Evolutionary conservation across 2,888 invertebrate species (phyloP), one percentile per base, ranked within the genome.

Genomic region (Andrena flavipes): DNA sequence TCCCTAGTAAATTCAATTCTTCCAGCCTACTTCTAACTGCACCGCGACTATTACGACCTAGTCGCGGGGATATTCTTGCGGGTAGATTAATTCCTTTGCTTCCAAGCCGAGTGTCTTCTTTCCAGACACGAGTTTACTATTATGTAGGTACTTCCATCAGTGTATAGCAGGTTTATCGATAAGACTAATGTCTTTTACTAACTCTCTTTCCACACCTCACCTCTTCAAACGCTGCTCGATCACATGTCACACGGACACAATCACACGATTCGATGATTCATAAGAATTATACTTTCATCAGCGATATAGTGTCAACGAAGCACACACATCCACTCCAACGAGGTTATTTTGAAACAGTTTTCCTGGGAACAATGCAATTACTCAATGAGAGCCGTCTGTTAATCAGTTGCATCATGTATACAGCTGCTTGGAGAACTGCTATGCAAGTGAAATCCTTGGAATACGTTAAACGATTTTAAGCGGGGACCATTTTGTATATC

Each of bases 341-440:
- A 56, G 20, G 63, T 49, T 64, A 64, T 69, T 73, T 73, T 54
- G 80, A 81, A 73, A 73, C 63, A 20, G 8, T 69, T 54, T 79
- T 63, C 79, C 33, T 7, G 35, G 65, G 64, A 65, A 42, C 59
- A 29, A 49, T 59, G 72, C n/a, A 51, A 35, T 72, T 69, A n/a
- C 79, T 60, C 68, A 30, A 73, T 73, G n/a, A 23, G 3, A 51
- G 51, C 16, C 49, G 64, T 42, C 67, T 5, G 42, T 63, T 30
- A 48, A 78, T 63, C 35, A 35, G 29, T 79, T 80, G 78, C 80
- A 42, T 13, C 64, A 77, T 30, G 59, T 33, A 16, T 70, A 60
- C 59, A 23, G 20, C 30, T 23, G 51, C 42, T 42, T 16, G 42
- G 42, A 16, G 13, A 42, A 65, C 35, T n/a, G 33, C 20, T 23